Base-by-base conservation (phyloP, 2,888 invertebrate genomes). In the Gonocerus acuteangulatus region DNA sequence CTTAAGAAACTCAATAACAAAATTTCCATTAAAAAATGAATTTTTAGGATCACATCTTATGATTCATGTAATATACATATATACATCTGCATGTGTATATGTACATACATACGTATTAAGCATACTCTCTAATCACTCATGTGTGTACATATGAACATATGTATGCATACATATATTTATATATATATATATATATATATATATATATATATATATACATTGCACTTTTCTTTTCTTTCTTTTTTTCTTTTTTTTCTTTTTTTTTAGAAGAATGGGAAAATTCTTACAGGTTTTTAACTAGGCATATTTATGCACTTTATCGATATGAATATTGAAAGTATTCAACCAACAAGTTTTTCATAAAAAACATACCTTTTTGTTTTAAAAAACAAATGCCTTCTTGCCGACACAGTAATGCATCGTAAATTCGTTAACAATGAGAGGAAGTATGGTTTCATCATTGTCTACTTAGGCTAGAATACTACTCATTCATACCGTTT, bases 381-480 rank as follows among this genome's bases (percentile, higher is more conserved):
- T 61, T 52, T 47, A 48, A 49, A 60, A 60, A 60, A 49, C 51
- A 60, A 60, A 60, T 42, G 48, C 42, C 60, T 48, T 48, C 48
- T 60, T 60, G 49, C n/a, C 51, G 51, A 60, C 51, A 42, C 49
- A 42, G 15, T 42, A 49, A 48, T 42, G 56, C 61, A 61, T 62
- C 59, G 39, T 62, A 65, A 65, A 65, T 65, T 65, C 61, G 63
- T 62, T 58, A 64, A 62, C 47, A 57, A 58, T 64, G 64, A 65
- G 62, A 65, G 58, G 60, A 58, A 36, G 52, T 39, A 56, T 60
- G 52, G 19, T 42, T 36, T 62, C 48, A 60, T 51, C 47, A 21
- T 58, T 52, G 58, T 51, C 36, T 51, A 59, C 44, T 56, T 65
- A 62, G 44, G 42, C 48, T 51, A 45, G 2, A 34, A 34, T 47